Conservation (phyloP, 2,113 vertebrate genomes). For the Beaufortia kweichowensis region DNA sequence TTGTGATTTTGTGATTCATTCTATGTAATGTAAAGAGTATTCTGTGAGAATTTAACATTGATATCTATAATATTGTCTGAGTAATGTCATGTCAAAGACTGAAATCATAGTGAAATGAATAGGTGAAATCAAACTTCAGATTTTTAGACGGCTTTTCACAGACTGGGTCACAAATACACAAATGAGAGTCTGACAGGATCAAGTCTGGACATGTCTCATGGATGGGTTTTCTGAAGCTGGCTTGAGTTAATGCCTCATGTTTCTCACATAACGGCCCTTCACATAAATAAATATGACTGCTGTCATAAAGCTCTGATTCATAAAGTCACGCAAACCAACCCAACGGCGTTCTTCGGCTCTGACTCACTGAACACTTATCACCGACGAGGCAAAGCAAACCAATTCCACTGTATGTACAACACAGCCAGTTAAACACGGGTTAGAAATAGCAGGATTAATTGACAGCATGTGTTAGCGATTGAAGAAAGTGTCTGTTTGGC, state of each 20-base stretch:
- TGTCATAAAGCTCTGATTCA: not conserved
- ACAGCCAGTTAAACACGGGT: not conserved
- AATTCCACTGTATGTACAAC: constrained; percentile 7
- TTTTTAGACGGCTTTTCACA: too few species aligned
- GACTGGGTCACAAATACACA: constrained; percentile 4
- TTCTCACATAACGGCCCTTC: constrained; percentile 17
- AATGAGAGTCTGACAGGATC: constrained; percentile 17
- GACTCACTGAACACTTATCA: constrained; percentile 44
- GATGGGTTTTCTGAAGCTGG: constrained; percentile 6
- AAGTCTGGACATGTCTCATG: constrained; percentile 45
- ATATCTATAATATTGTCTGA: too few species aligned
- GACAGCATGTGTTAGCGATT: constrained; percentile 14
- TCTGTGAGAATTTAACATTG: too few species aligned
- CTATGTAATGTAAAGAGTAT: too few species aligned
- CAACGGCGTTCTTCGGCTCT: constrained; percentile 31
- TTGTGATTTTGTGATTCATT: too few species aligned
- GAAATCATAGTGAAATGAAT: too few species aligned
- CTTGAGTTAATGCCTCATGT: constrained; percentile 48
- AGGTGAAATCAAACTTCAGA: too few species aligned
- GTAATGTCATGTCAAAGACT: too few species aligned
- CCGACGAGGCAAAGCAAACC: constrained; percentile 3
- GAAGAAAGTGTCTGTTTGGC: constrained; percentile 16
- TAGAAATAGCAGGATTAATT: constrained; percentile 35
- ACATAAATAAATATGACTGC: not conserved
- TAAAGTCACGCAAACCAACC: constrained; percentile 3